Base-by-base conservation (phyloP, 2,113 vertebrate species). In the Malurus cyaneus region DNA sequence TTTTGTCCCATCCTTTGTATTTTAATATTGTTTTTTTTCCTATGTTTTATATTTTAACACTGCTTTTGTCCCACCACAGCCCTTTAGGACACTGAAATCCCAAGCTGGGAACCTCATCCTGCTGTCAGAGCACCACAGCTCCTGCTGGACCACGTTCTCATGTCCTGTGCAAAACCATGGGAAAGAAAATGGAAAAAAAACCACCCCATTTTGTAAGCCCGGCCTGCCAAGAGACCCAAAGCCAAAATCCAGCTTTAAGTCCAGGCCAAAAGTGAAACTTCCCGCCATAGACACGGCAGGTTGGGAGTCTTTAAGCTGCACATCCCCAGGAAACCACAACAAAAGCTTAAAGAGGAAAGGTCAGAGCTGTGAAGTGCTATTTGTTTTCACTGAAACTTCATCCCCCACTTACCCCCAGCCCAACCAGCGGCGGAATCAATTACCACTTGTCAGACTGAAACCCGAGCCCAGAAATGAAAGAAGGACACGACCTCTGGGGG, bases 301-400 rank as follows among this genome's bases (percentile, higher is more conserved):
- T 92, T 95, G 83, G 14, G 73, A 83, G 89, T 81, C 95, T 95
- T 96, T 92, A 94, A 98, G 81, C 96, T 80, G 97, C 94, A 94
- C 94, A 88, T 94, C 94, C 95, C 42, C 80, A 71, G 91, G 46
- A 92, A 95, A 98, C 98, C 98, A 98, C 98, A 98, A 98, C 98
- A 98, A 97, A 98, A 97, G 97, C 98, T 96, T 96, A 47, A 92
- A 97, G 97, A 97, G 97, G 97, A 97, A 98, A 98, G 97, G 98
- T 98, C 98, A 98, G 98, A 93, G 85, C 97, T 96, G 81, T 96
- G 97, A 98, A 98, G 98, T 98, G 98, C 98, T 98, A 99, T 99
- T 99, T 99, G 99, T 99, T 99, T 99, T 99, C 99, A 99, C 98
- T 99, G 99, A 99, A 99, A 99, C 98, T 98, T 97, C 98, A 99